These are phyloP conservation scores for Magallana angulata DNA, from an alignment of 1,140 invertebrate genomes.

Conservation along the genomic window DNA sequence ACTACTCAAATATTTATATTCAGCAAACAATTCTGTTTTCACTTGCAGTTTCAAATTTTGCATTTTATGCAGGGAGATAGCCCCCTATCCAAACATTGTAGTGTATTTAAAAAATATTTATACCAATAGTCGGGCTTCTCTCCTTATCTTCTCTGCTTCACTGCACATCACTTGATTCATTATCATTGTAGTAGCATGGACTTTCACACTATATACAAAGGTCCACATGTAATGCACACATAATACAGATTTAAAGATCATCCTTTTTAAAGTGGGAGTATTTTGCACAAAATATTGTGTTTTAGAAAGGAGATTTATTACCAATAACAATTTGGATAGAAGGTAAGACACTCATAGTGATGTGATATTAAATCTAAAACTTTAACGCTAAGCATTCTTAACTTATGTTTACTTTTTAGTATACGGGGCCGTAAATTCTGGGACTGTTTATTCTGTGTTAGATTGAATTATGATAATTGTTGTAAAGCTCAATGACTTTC, in stretches of 20 bases:
- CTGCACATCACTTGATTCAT: constrained; percentile 17
- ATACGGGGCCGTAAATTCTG: background rate
- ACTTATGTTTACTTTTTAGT: background rate
- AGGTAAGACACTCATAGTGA: background rate
- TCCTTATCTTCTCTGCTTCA: background rate
- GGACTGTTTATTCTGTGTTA: constrained; percentile 5
- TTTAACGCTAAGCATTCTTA: background rate
- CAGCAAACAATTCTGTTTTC: constrained; percentile 23
- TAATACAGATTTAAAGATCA: background rate
- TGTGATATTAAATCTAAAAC: background rate
- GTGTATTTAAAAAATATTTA: constrained; percentile 15
- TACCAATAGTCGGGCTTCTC: background rate
- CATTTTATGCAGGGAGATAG: background rate
- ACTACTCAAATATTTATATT: constrained; percentile 29
- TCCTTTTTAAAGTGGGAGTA: background rate
- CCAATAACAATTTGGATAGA: background rate
- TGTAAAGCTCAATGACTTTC: constrained; percentile 26
- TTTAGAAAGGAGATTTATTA: background rate
- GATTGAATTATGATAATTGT: constrained; percentile 37
- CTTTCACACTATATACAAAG: background rate
- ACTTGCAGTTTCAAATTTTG: constrained; percentile 21
- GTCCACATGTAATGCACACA: background rate
- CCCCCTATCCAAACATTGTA: background rate
- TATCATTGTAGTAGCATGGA: background rate
- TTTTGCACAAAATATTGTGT: constrained; percentile 8